These are phyloP conservation scores for Drymonia ruficornis DNA, from an alignment of 2,888 invertebrate species.

Conservation along the genomic window DNA sequence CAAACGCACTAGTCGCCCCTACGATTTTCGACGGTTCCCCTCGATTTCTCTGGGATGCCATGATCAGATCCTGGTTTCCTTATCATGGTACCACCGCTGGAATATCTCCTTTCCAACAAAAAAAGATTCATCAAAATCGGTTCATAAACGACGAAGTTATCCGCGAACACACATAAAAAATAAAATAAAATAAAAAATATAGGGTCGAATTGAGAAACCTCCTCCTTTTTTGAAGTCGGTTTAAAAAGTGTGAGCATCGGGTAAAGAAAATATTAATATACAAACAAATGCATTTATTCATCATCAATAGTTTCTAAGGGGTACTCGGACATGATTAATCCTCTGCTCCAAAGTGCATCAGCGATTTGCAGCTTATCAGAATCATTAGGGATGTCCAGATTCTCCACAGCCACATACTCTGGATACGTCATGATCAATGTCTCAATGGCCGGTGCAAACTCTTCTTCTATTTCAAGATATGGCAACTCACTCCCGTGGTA, in stretches of 20 bases:
- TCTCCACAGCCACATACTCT: conserved; percentile 88
- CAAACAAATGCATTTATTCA: conserved; percentile 34
- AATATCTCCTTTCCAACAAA: no score
- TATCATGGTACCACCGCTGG: no score
- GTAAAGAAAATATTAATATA: background rate
- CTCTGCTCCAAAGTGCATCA: conserved; percentile 92
- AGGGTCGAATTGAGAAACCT: no score
- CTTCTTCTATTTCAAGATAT: conserved; percentile 88
- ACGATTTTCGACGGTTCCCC: no score
- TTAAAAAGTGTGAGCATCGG: background rate
- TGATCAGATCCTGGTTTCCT: no score
- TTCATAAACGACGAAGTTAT: no score
- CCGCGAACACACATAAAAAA: no score
- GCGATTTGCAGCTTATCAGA: conserved; percentile 87
- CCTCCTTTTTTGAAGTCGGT: no score
- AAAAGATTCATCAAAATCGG: no score
- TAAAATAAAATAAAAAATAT: background rate
- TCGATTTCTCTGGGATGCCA: no score
- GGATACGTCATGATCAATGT: conserved; percentile 91
- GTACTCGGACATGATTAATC: conserved; percentile 89
- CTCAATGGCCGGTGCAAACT: conserved; percentile 88
- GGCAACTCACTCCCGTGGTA: conserved; percentile 92
- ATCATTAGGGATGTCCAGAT: conserved; percentile 87
- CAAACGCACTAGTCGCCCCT: no score
- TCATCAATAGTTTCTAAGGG: conserved; percentile 81